Evolutionary conservation across 2,888 invertebrate genomes (phyloP).

Genomic region (Trachelus stipa): DNA sequence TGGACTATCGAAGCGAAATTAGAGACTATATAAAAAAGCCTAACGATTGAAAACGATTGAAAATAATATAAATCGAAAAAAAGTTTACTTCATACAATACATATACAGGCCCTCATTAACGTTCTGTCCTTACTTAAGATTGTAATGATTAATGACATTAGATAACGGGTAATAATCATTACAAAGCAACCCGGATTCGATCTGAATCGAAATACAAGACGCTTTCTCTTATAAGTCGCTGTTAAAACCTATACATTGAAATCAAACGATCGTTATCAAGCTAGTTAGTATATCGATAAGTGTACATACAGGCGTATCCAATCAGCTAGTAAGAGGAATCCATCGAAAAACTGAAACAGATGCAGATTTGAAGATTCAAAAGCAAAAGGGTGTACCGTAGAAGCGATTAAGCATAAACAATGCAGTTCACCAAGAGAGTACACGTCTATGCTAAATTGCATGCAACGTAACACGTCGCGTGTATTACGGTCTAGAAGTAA

Average conservation of each 20-base stretch:
- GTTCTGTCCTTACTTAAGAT: background rate
- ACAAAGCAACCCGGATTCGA: background rate
- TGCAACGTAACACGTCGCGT: background rate
- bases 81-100: background rate
- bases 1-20: background rate
- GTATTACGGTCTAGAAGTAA: background rate
- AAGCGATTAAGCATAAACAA: background rate
- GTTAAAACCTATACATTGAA: background rate
- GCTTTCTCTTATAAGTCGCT: background rate
- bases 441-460: background rate
- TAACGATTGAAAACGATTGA: background rate
- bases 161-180: conserved; percentile 13
- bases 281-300: background rate
- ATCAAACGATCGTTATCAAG: background rate
- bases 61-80: background rate
- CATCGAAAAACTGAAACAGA: background rate
- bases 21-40: background rate
- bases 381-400: background rate
- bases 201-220: background rate
- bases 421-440: background rate
- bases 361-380: background rate
- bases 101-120: background rate
- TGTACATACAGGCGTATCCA: background rate
- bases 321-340: background rate
- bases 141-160: conserved; percentile 17